These are phyloP conservation scores for Noturus placidus DNA, from an alignment of 2,113 vertebrate genomes.

Conservation along the genomic window DNA sequence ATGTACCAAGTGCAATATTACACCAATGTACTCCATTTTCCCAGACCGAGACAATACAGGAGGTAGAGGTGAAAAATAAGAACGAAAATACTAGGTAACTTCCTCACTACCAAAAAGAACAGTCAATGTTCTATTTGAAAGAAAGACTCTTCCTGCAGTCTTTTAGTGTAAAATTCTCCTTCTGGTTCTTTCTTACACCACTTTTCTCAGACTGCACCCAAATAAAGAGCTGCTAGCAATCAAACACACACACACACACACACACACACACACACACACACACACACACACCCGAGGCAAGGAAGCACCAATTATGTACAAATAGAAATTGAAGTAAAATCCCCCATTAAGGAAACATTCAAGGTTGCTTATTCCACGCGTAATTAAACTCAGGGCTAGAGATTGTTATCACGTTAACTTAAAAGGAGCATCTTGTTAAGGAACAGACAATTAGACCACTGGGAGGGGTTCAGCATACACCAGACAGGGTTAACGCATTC, in stretches of 20 bases:
- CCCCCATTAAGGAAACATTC: conserved; percentile 35
- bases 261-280: conserved; percentile 42
- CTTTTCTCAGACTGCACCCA: conserved; percentile 14
- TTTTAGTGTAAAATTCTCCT: neutral
- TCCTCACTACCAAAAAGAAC: conserved; percentile 4
- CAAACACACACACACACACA: conserved; percentile 39
- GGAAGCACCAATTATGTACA: conserved; percentile 38
- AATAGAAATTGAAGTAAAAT: conserved; percentile 48
- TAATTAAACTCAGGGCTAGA: conserved; percentile 49
- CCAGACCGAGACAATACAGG: conserved; percentile 9
- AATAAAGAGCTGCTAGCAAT: conserved; percentile 28
- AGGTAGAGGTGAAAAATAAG: neutral
- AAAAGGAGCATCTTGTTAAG: conserved; percentile 46
- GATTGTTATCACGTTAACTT: conserved; percentile 48
- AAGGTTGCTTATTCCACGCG: conserved; percentile 51
- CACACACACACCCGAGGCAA: conserved; percentile 37
- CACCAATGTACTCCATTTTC: neutral
- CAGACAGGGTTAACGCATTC: conserved; percentile 48
- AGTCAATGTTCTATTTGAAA: neutral
- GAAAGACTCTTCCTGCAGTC: neutral
- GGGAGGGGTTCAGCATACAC: neutral
- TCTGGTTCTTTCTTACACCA: neutral
- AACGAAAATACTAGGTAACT: neutral
- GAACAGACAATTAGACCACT: conserved; percentile 53
- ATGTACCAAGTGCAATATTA: conserved; percentile 23